Evolutionary conservation across 2,888 invertebrate genomes (phyloP).

Genomic region (Drepana falcataria): DNA sequence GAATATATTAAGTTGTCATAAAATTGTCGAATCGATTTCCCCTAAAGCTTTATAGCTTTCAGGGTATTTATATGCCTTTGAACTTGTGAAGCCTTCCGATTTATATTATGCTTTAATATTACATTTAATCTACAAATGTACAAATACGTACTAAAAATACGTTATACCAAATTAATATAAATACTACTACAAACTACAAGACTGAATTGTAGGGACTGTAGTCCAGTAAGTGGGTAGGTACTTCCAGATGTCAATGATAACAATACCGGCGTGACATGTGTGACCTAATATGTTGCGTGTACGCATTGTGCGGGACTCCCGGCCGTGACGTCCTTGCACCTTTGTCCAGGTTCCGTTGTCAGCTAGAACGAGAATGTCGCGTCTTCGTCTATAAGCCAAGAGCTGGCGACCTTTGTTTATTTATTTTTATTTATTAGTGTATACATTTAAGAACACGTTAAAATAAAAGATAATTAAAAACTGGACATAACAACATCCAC

Average conservation of each 20-base stretch:
- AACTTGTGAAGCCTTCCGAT: background rate
- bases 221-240: background rate
- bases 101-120: no score
- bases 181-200: no score
- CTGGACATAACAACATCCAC: no score
- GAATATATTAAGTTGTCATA: background rate
- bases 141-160: no score
- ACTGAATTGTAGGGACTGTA: background rate
- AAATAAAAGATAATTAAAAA: no score
- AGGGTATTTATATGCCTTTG: background rate
- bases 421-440: no score
- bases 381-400: background rate
- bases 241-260: background rate
- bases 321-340: constrained; percentile 57
- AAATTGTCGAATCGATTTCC: background rate
- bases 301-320: constrained; percentile 34
- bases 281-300: background rate
- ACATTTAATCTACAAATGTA: no score
- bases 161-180: no score
- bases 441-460: no score
- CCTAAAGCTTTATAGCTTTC: background rate
- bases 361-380: constrained; percentile 11
- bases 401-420: no score
- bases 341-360: constrained; percentile 36
- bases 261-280: background rate